Conservation (phyloP, 2,113 vertebrate genomes). For the Elephantulus edwardii region DNA sequence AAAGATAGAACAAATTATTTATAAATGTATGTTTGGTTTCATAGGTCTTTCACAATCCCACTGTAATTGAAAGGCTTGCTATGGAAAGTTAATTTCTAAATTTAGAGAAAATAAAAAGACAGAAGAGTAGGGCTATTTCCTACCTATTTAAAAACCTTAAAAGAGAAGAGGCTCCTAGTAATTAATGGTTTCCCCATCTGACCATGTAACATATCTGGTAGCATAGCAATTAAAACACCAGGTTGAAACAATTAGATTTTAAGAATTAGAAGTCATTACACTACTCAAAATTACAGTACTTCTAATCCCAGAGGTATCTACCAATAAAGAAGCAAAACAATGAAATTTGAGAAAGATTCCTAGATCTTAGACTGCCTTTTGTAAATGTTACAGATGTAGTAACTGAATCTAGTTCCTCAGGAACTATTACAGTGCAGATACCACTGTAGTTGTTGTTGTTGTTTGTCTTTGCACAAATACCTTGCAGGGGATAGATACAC, state of each 20-base stretch:
- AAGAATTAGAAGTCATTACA: neutral
- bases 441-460: too few species aligned
- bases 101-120: neutral
- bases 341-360: neutral
- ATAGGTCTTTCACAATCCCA: neutral
- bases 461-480: neutral
- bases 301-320: neutral
- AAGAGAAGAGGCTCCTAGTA: conserved; percentile 25
- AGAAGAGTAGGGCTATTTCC: neutral
- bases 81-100: neutral
- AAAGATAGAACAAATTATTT: neutral
- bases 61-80: neutral
- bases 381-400: neutral
- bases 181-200: neutral
- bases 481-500: neutral
- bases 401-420: neutral
- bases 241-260: neutral
- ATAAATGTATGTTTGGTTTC: neutral
- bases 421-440: neutral
- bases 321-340: neutral
- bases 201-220: neutral
- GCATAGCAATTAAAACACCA: neutral
- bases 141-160: conserved; percentile 20
- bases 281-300: neutral
- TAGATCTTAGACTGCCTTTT: neutral